These are phyloP conservation scores for Catharus fuscescens DNA, from an alignment of 2,113 vertebrate genomes.

Conservation along the genomic window DNA sequence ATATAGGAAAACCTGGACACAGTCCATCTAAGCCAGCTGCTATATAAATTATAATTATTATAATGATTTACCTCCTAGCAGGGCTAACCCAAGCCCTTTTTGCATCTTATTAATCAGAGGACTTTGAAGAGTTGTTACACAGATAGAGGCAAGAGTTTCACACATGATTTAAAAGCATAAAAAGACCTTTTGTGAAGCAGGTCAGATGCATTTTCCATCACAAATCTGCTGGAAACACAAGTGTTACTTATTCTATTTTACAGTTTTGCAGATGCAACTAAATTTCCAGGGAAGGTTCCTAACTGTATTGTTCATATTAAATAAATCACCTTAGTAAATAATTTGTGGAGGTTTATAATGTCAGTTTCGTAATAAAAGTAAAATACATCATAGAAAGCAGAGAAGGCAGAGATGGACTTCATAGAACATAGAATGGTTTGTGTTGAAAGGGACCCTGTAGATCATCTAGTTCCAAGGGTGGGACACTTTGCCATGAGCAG, in stretches of 20 bases:
- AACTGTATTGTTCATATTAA: neutral
- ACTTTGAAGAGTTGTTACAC: neutral
- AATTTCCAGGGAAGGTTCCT: neutral
- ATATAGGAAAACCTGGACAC: slow-evolving; percentile 64
- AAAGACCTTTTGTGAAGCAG: slow-evolving; percentile 17
- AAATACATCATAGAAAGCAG: neutral
- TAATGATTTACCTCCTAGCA: slow-evolving; percentile 56
- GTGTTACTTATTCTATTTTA: neutral
- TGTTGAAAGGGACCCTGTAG: neutral
- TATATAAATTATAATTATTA: slow-evolving; percentile 50
- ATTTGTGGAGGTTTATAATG: neutral
- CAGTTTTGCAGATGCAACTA: neutral
- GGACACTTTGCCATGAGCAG: neutral
- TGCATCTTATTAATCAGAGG: slow-evolving; percentile 47
- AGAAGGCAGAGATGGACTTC: neutral
- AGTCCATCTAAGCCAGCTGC: slow-evolving; percentile 72
- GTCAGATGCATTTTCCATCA: neutral
- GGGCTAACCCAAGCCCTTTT: slow-evolving; percentile 21
- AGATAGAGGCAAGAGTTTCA: neutral
- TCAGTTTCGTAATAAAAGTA: neutral
- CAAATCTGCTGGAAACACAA: neutral
- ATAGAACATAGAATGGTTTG: neutral
- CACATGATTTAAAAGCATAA: neutral
- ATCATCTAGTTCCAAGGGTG: neutral
- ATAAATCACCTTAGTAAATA: neutral